Evolutionary conservation across 2,797 vertebrate genomes (phyloP).

Genomic region (Acrossocheilus wenchowensis): DNA sequence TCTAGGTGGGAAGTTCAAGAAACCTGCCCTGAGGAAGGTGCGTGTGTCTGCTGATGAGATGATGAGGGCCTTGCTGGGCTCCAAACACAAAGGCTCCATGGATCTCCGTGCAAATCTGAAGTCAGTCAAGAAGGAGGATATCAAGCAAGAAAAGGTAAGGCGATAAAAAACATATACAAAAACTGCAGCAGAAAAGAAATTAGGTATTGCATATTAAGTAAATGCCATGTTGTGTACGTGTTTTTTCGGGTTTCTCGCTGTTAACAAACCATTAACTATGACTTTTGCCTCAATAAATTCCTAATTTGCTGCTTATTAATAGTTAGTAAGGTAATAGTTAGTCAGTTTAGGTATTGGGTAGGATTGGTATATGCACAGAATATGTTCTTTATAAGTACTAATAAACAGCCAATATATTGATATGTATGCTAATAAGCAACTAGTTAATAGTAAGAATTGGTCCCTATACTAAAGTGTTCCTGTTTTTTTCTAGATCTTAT

Average conservation of each 20-base stretch:
- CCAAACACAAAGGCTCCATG: slow-evolving; percentile 85
- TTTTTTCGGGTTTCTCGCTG: background rate
- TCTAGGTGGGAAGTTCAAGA: slow-evolving; percentile 83
- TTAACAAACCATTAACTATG: background rate
- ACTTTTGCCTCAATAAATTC: background rate
- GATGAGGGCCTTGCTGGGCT: slow-evolving; percentile 83
- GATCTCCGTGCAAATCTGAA: slow-evolving; percentile 83
- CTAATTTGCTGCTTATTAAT: background rate
- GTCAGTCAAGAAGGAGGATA: slow-evolving; percentile 85
- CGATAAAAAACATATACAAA: background rate
- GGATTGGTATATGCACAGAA: background rate
- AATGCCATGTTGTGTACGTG: background rate
- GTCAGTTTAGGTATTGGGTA: background rate
- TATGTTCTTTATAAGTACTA: background rate
- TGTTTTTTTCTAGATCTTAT: background rate
- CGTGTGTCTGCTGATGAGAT: slow-evolving; percentile 85
- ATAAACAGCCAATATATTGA: too few species aligned
- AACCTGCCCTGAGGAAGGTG: slow-evolving; percentile 81
- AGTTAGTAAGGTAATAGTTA: background rate
- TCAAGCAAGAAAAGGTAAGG: slow-evolving; percentile 81
- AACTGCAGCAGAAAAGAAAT: background rate
- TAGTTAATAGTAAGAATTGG: background rate
- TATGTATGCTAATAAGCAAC: too few species aligned
- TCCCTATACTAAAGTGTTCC: background rate
- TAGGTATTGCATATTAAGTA: background rate